Evolutionary conservation across 1,140 invertebrate species (phyloP), one percentile per base, ranked within the genome.

Genomic region (Vollenhovia emeryi): DNA sequence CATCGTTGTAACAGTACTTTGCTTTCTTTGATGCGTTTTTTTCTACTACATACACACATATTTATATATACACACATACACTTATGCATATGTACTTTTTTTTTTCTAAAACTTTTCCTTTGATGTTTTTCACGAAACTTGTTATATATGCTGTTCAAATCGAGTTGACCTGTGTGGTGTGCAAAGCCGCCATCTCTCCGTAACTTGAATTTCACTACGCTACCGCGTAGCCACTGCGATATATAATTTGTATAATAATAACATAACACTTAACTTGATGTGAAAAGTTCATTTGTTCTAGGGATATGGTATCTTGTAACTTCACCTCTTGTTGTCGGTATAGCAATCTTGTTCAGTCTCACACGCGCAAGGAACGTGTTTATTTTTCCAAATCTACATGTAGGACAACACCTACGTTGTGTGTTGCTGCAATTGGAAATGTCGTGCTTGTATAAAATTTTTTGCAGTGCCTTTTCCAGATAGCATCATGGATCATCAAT

Each of bases 1-100:
- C 85, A 89, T 88, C 87, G 62, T 90, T 71, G 69, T 71, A 88
- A 89, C 64, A 87, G 62, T 86, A 83, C 88, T 86, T 92, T 86
- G 87, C 83, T 91, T 86, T 92, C 59, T 86, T 80, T 82, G 83
- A 86, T 88, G 33, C 85, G 57, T 68, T 64, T 45, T 74, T 79
- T 82, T 57, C 84, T 57, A 75, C 30, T 85, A 83, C 76, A 83
- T 73, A 64, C 48, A 74, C 43, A 79, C 86, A 85, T 85, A 80
- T 68, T 82, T 60, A 52, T 55, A 66, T 43, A 80, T 24, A 80
- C 43, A 80, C 33, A 55, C n/a, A 78, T 27, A 64, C 24, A 64
- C 27, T 45, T 50, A 68, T 60, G 27, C 40, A 66, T 66, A 83
- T 86, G 48, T 45, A 60, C 48, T 57, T 55, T 79, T 85, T 78